These are phyloP conservation scores for Chionodraco myersi DNA, from an alignment of 2,113 vertebrate species.

Conservation along the genomic window DNA sequence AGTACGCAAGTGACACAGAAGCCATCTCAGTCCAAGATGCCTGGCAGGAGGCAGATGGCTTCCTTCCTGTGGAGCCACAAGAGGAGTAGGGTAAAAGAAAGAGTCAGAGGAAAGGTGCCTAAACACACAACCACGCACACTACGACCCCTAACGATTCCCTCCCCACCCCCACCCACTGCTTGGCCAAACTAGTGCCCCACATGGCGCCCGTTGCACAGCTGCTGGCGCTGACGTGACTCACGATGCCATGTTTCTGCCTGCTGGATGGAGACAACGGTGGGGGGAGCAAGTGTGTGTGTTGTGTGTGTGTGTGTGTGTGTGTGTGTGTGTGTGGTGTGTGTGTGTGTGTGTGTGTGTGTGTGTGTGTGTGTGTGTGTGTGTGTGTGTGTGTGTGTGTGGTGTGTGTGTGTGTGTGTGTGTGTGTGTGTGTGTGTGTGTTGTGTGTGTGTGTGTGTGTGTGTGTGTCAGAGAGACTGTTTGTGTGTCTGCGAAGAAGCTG, in stretches of 20 bases:
- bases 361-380: slow-evolving; percentile 38
- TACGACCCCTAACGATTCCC: slow-evolving; percentile 39
- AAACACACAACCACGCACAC: slow-evolving; percentile 16
- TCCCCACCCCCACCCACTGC: slow-evolving; percentile 34
- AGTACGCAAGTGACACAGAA: slow-evolving; percentile 50
- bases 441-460: background rate
- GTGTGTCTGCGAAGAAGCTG: too few relatives aligned
- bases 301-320: slow-evolving; percentile 42
- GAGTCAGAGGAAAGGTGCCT: slow-evolving; percentile 59
- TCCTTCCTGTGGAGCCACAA: slow-evolving; percentile 49
- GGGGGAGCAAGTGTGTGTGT: background rate
- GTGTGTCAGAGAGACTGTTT: background rate
- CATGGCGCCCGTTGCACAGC: slow-evolving; percentile 70
- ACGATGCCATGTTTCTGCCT: slow-evolving; percentile 62
- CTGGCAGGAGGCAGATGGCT: slow-evolving; percentile 71
- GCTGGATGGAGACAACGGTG: slow-evolving; percentile 46
- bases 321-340: slow-evolving; percentile 27
- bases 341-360: slow-evolving; percentile 42
- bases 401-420: slow-evolving; percentile 42
- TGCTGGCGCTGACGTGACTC: slow-evolving; percentile 74
- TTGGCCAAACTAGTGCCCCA: slow-evolving; percentile 61
- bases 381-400: slow-evolving; percentile 19
- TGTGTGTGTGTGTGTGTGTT: slow-evolving; percentile 27
- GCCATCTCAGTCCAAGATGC: slow-evolving; percentile 54
- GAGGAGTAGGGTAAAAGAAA: slow-evolving; percentile 47